Evolutionary conservation across 2,113 vertebrate species (phyloP), one percentile per base, ranked within the genome.

Genomic region (Isurus oxyrinchus): DNA sequence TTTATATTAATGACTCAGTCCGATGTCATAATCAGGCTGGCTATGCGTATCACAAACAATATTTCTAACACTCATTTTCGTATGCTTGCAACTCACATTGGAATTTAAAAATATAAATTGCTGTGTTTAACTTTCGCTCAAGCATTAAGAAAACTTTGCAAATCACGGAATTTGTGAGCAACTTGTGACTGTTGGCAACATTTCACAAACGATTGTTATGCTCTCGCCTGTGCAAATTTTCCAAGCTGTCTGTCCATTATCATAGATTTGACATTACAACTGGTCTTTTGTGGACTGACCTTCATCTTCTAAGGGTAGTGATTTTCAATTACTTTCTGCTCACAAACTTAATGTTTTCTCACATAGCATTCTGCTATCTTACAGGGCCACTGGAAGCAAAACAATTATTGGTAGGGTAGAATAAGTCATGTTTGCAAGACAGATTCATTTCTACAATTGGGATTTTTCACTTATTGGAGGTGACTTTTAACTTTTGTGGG

Each of bases 71-170:
- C 40, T 81, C 35, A 40, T 81, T 84, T 84, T 84, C 79, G 0
- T 44, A 84, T 84, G n/a, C 13, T 14, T 81, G 79, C 79, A 84
- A 84, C 14, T 84, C 79, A 84, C 79, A 84, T 40, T 5, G n/a
- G 79, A 84, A 84, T 84, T 84, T 84, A 84, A 84, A 40, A 4
- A 40, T 84, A n/a, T 84, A 40, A 44, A 84, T 84, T 19, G 79
- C 79, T 84, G n/a, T 44, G 14, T 84, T 84, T 84, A 44, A 84
- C 13, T 76, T 76, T 35, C 72, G 7, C 31, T 84, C 79, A 84
- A 84, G 79, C 79, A 84, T 84, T 84, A 84, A 44, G 79, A 84
- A 19, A 84, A 84, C 79, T 84, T 84, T 84, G n/a, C n/a, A 84
- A 84, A 44, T 84, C n/a, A 84, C 19, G 79, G 79, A 84, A 84